Evolutionary conservation across 2,797 vertebrate genomes (phyloP).

Genomic region (Hoplostethus atlanticus): DNA sequence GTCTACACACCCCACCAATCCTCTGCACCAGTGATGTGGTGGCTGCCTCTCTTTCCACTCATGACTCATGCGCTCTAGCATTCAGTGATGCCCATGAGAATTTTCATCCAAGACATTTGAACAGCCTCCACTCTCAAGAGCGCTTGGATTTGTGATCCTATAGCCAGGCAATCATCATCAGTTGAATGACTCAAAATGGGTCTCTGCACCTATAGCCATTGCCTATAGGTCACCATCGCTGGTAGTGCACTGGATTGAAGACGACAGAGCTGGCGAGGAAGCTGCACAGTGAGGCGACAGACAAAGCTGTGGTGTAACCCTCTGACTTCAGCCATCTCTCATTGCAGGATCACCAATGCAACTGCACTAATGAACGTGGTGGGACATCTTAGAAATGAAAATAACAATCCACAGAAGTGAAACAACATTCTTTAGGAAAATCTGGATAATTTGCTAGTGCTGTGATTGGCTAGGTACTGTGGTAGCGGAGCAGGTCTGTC

Average conservation of each 20-base stretch:
- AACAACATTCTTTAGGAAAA: slow-evolving; percentile 24
- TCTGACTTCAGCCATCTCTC: slow-evolving; percentile 52
- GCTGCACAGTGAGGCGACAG: slow-evolving; percentile 4
- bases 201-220: not conserved
- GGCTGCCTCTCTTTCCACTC: slow-evolving; percentile 61
- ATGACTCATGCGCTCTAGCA: slow-evolving; percentile 61
- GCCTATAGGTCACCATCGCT: not conserved
- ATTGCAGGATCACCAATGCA: slow-evolving; percentile 33
- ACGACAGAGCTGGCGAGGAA: slow-evolving; percentile 23
- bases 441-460: not conserved
- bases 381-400: slow-evolving; percentile 17
- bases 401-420: slow-evolving; percentile 24
- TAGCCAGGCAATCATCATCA: slow-evolving; percentile 14
- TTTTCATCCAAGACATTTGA: slow-evolving; percentile 3
- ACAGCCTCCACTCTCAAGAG: not conserved
- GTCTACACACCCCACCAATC: slow-evolving; percentile 48
- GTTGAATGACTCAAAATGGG: not conserved
- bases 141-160: slow-evolving; percentile 20
- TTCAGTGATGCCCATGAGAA: slow-evolving; percentile 35
- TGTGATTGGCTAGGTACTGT: too few relatives aligned
- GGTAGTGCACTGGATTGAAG: slow-evolving; percentile 9
- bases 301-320: slow-evolving; percentile 23
- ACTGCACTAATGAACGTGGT: slow-evolving; percentile 3
- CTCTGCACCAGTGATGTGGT: slow-evolving; percentile 60
- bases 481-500: too few relatives aligned